These are phyloP conservation scores for Crossoptilon crossoptilon DNA, from an alignment of 2,797 vertebrate species.

Conservation along the genomic window DNA sequence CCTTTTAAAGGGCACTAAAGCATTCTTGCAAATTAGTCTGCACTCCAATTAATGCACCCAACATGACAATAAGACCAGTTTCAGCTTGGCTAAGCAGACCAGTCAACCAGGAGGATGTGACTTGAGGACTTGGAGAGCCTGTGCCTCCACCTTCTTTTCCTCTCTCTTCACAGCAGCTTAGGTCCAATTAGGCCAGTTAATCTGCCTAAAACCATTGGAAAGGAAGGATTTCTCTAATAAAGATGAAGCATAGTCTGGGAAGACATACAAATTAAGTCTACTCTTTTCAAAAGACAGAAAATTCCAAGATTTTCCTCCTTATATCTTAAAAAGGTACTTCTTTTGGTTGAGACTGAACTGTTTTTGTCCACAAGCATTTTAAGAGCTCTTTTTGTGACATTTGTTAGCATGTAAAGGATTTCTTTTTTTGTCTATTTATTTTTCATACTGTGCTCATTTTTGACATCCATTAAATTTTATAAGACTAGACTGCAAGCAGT, in stretches of 20 bases:
- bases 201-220: slow-evolving; percentile 78
- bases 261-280: slow-evolving; percentile 63
- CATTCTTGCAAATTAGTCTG: slow-evolving; percentile 97
- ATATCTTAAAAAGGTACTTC: slow-evolving; percentile 23
- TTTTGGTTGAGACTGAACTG: slow-evolving; percentile 3
- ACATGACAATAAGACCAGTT: slow-evolving; percentile 92
- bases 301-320: slow-evolving; percentile 40
- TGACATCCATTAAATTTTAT: slow-evolving; percentile 80
- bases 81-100: slow-evolving; percentile 93
- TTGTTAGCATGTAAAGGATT: slow-evolving; percentile 58
- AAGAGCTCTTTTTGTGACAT: slow-evolving; percentile 48
- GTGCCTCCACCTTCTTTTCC: slow-evolving; percentile 77
- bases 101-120: slow-evolving; percentile 92
- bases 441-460: slow-evolving; percentile 71
- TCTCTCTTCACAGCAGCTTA: slow-evolving; percentile 81
- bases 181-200: slow-evolving; percentile 84
- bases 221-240: slow-evolving; percentile 74
- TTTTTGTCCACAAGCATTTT: slow-evolving; percentile 35
- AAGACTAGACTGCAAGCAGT: slow-evolving; percentile 69
- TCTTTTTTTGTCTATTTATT: slow-evolving; percentile 72
- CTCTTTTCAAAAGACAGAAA: slow-evolving; percentile 55
- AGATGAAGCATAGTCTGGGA: slow-evolving; percentile 66
- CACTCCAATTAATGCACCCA: slow-evolving; percentile 96
- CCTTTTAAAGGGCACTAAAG: slow-evolving; percentile 96
- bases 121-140: slow-evolving; percentile 84